Base-by-base conservation (phyloP, 2,888 invertebrate genomes). In the Erynnis tages region DNA sequence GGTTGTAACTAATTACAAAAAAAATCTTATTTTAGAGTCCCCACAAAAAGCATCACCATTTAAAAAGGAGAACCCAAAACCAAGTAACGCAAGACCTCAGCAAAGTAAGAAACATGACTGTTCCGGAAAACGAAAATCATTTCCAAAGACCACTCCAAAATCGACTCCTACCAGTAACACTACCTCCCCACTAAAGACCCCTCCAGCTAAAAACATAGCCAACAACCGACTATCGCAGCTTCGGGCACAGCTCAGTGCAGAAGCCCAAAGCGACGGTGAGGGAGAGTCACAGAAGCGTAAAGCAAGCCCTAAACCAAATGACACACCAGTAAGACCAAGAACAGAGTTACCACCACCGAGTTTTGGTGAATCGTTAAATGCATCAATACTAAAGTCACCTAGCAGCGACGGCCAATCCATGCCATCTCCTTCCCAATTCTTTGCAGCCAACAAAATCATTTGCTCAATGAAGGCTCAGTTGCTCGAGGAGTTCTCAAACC, bases 391-490 rank as follows among this genome's bases (percentile, higher is more conserved):
- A 0, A 82, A 80, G 17, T 84, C 86, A 1, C 84, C 83, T 0
- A 79, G 71, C 55, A 81, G 71, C 55, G 88, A 86, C 16, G 85
- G 76, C 17, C 81, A 82, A 14, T 81, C 84, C 0, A 71, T 71
- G 3, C 76, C 82, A 13, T 85, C 86, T 3, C 84, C 87, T 0
- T 87, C 89, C 25, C 89, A 88, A 53, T 89, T 89, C 60, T 77
- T 87, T 53, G 78, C 87, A 0, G 89, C 87, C 1, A 89, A 84
- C 53, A 89, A 87, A 71, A 87, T 88, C 27, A 79, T 89, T 57
- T 83, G 76, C 2, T 80, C 89, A 1, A 88, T 89, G 84, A 88
- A 86, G 67, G 86, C 89, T 4, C 89, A 88, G 50, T 59, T 89
- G 43, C 82, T 85, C 3, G 87, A 88, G 55, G 72, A 86, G 53